Evolutionary conservation across 2,888 invertebrate genomes (phyloP).

Genomic region (Lepidochitona cinerea): DNA sequence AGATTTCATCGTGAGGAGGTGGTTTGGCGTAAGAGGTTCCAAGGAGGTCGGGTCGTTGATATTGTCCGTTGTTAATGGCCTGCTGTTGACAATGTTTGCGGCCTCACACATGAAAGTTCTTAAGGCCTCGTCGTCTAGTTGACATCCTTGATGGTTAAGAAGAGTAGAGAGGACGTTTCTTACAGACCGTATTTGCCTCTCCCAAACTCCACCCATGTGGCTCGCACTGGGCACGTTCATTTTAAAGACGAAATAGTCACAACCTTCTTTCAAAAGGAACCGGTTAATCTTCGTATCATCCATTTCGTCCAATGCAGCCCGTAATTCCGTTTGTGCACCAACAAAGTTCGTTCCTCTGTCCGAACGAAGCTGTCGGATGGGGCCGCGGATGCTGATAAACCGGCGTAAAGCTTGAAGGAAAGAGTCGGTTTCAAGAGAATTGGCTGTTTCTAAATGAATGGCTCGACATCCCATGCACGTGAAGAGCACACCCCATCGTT

Average conservation of each 20-base stretch:
- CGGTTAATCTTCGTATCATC: slow-evolving; percentile 14
- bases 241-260: slow-evolving; percentile 29
- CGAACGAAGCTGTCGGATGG: slow-evolving; percentile 24
- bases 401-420: slow-evolving; percentile 36
- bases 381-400: slow-evolving; percentile 34
- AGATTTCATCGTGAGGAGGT: slow-evolving; percentile 27
- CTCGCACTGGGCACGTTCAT: slow-evolving; percentile 41
- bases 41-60: slow-evolving; percentile 13
- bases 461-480: slow-evolving; percentile 57
- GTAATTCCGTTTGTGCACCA: slow-evolving; percentile 30
- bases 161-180: slow-evolving; percentile 29
- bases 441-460: slow-evolving; percentile 48
- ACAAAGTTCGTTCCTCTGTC: slow-evolving; percentile 37
- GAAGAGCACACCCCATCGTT: slow-evolving; percentile 60
- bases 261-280: slow-evolving; percentile 16
- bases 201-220: slow-evolving; percentile 49
- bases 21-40: slow-evolving; percentile 8
- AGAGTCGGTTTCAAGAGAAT: slow-evolving; percentile 33
- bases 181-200: slow-evolving; percentile 40
- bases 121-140: slow-evolving; percentile 27
- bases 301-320: slow-evolving; percentile 15
- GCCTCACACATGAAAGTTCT: slow-evolving; percentile 34
- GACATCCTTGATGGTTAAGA: slow-evolving; percentile 9
- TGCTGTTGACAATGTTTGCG: slow-evolving; percentile 28
- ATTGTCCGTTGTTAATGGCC: slow-evolving; percentile 27